phyloP scores from a whole-genome alignment of 2,797 vertebrate genomes.

The Hylomyscus alleni region DNA sequence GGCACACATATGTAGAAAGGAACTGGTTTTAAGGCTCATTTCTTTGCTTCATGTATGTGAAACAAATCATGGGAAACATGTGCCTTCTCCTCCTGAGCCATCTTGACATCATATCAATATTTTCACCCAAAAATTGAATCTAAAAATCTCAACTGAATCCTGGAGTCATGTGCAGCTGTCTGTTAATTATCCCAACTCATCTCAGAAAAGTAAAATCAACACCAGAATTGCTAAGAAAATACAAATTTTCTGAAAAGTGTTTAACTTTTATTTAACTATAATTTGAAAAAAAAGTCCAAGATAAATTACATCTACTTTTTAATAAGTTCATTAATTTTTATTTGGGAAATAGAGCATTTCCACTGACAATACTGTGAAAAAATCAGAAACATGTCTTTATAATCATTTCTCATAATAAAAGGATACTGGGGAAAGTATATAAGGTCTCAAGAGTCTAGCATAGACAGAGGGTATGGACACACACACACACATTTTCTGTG shows the following conservation, averaged over 20 bases:
- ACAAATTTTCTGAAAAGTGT: background rate
- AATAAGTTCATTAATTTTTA: background rate
- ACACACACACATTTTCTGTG: background rate
- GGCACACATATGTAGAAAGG: background rate
- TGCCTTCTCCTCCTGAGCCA: background rate
- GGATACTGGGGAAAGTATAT: background rate
- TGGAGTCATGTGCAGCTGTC: background rate
- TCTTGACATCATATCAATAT: background rate
- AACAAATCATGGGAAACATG: background rate
- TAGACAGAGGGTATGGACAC: background rate
- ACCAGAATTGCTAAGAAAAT: background rate
- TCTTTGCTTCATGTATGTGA: background rate
- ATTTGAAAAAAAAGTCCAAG: background rate
- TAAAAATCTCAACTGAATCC: background rate
- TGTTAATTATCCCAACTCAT: background rate
- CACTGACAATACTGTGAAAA: background rate
- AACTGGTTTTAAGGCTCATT: background rate
- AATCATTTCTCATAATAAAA: background rate
- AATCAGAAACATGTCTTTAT: background rate
- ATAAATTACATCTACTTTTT: background rate
- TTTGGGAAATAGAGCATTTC: constrained; percentile 12
- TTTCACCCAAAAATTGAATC: background rate
- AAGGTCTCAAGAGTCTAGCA: background rate
- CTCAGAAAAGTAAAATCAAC: background rate
- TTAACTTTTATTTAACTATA: background rate